A percentile compares a stretch with the other conserved stretches of the same genome.
phyloP scores from a whole-genome alignment of 1,140 invertebrate species.

The Procambarus virginalis region DNA sequence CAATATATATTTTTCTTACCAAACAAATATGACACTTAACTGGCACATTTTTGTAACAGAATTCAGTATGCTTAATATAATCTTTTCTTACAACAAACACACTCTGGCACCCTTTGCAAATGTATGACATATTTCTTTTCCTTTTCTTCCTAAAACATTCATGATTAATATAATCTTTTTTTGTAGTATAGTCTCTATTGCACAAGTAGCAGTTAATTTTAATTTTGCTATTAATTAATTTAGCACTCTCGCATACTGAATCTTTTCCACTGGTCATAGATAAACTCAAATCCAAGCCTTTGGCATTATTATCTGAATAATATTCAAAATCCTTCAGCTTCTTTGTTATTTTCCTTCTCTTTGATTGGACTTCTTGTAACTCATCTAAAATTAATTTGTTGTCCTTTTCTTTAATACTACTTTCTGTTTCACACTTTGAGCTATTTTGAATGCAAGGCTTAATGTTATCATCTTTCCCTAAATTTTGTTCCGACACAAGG shows the following conservation, averaged over 20 bases:
- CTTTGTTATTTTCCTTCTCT: slow-evolving; percentile 33
- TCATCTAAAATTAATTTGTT: not conserved
- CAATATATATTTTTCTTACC: slow-evolving; percentile 1
- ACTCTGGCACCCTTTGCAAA: slow-evolving; percentile 34
- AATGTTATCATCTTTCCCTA: not conserved
- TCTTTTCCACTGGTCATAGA: not conserved
- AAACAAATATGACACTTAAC: slow-evolving; percentile 33
- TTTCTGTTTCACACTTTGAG: not conserved
- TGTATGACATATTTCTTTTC: slow-evolving; percentile 12
- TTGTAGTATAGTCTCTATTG: slow-evolving; percentile 23
- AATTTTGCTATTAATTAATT: not conserved
- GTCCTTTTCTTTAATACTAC: not conserved
- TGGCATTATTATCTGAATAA: slow-evolving; percentile 23
- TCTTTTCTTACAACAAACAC: slow-evolving; percentile 28
- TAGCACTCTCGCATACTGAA: not conserved
- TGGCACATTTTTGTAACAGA: slow-evolving; percentile 49
- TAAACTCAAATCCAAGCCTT: not conserved
- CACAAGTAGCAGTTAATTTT: not conserved
- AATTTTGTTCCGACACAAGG: not conserved
- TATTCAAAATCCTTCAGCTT: slow-evolving; percentile 50
- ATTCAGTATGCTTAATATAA: slow-evolving; percentile 46
- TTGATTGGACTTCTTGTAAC: not conserved
- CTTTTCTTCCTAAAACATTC: slow-evolving; percentile 7
- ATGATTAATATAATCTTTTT: slow-evolving; percentile 26
- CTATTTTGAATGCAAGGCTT: not conserved